Evolutionary conservation across 2,797 vertebrate genomes (phyloP).

Genomic region (Tympanoctomys barrerae): DNA sequence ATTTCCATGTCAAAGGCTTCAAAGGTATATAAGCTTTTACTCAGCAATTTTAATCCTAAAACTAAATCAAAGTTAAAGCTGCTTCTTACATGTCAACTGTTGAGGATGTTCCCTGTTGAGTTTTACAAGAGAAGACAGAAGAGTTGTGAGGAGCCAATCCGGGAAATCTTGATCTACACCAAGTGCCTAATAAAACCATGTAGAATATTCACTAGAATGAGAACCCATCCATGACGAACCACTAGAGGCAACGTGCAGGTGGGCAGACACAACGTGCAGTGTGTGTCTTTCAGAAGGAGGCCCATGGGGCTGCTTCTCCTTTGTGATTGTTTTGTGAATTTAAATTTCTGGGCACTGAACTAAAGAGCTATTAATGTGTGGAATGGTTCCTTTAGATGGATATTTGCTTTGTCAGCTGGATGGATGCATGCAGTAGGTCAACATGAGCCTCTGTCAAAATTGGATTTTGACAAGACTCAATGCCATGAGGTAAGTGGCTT

Average conservation of each 20-base stretch:
- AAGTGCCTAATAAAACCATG: background rate
- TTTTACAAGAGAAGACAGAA: background rate
- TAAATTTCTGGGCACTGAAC: background rate
- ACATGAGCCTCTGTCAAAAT: background rate
- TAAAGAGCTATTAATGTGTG: background rate
- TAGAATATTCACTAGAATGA: background rate
- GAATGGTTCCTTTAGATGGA: background rate
- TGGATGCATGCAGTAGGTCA: background rate
- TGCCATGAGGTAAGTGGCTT: rapidly evolving
- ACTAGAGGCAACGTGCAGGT: background rate
- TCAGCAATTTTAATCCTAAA: background rate
- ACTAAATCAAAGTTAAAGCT: background rate
- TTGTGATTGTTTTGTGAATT: constrained; percentile 31
- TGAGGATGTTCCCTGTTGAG: background rate
- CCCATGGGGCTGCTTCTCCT: background rate
- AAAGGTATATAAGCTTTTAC: background rate
- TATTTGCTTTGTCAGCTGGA: background rate
- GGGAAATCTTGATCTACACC: background rate
- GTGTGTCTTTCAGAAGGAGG: background rate
- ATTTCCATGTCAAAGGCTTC: background rate
- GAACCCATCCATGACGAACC: background rate
- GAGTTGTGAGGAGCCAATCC: background rate
- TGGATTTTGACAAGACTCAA: background rate
- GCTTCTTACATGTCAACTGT: background rate
- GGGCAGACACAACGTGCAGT: background rate